Base-by-base conservation (phyloP, 2,888 invertebrate genomes). In the Polydrusus tereticollis region DNA sequence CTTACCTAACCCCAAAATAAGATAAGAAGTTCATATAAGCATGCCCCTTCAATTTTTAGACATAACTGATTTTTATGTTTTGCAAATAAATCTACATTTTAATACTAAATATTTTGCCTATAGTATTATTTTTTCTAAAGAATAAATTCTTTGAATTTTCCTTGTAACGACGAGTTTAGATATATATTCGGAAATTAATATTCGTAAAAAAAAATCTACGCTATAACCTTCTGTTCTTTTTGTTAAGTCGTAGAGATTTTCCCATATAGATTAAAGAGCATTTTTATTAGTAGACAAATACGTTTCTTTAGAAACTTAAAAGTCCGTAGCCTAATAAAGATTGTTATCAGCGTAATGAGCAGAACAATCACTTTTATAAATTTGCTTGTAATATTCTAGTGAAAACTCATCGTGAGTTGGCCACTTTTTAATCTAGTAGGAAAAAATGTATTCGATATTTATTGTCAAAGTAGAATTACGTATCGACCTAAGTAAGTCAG, bases 251-350 rank as follows among this genome's bases (percentile, higher is more conserved):
- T 23, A n/a, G n/a, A 55, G 66, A 66, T 66, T 55, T 66, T 66
- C 66, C 21, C 66, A 66, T 47, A 20, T 20, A 41, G 66, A 66
- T 66, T 41, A 41, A 3, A 14, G 29, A 14, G 18, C 55, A 38
- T 26, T 58, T 58, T 66, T 47, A 43, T 45, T 20, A 57, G 57
- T 36, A 63, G 58, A 66, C 66, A 58, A 66, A 66, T 58, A 18
- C 58, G 33, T 33, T 20, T 23, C 23, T 58, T 45, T 12, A 29
- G 58, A 66, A 58, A 58, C 21, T 55, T 66, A 55, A 57, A 66
- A 14, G 47, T 43, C 45, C 66, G 66, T 66, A 20, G 58, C 58
- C 58, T 58, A 66, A 58, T 66, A 66, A 57, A 66, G 66, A 66
- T 66, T 29, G 20, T 36, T 66, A 66, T 66, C 66, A 43, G 41